phyloP scores from a whole-genome alignment of 2,888 invertebrate species.

The Pherbina coryleti region DNA sequence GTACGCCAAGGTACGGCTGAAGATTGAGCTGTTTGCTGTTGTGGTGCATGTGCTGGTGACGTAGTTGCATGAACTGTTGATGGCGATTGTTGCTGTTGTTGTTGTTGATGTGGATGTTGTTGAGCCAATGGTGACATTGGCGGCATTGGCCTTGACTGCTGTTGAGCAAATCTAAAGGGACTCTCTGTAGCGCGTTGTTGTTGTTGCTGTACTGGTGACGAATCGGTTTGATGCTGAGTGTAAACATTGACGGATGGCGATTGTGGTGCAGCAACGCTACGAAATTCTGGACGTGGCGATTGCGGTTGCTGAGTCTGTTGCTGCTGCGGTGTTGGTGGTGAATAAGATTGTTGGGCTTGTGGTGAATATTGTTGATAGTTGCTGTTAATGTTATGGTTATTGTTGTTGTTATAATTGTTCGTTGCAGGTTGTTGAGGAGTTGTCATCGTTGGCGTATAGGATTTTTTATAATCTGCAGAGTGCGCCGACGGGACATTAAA shows the following conservation, averaged over 20 bases:
- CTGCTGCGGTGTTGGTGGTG: constrained; percentile 49
- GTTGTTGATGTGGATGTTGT: constrained; percentile 46
- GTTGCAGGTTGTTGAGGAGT: constrained; percentile 50
- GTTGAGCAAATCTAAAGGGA: constrained; percentile 52
- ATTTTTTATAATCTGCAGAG: constrained; percentile 39
- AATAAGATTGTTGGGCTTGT: constrained; percentile 41
- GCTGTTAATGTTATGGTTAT: constrained; percentile 50
- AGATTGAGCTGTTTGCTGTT: constrained; percentile 50
- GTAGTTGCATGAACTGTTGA: constrained; percentile 48
- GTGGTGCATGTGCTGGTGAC: constrained; percentile 46
- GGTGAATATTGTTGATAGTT: constrained; percentile 36
- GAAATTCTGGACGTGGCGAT: constrained; percentile 57
- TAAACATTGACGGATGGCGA: constrained; percentile 60
- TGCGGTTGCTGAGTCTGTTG: constrained; percentile 51
- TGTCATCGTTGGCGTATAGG: constrained; percentile 43
- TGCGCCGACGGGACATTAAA: neutral
- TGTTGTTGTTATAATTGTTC: constrained; percentile 51
- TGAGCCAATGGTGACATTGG: constrained; percentile 50
- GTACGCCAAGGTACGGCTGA: constrained; percentile 64
- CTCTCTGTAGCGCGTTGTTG: constrained; percentile 50
- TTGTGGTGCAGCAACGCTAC: constrained; percentile 63
- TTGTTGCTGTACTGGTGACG: constrained; percentile 4
- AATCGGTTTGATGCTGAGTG: constrained; percentile 45
- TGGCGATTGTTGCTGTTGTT: constrained; percentile 53
- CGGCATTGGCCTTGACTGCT: constrained; percentile 46